Evolutionary conservation across 1,140 invertebrate species (phyloP).

Genomic region (Drosophila trapezifrons): DNA sequence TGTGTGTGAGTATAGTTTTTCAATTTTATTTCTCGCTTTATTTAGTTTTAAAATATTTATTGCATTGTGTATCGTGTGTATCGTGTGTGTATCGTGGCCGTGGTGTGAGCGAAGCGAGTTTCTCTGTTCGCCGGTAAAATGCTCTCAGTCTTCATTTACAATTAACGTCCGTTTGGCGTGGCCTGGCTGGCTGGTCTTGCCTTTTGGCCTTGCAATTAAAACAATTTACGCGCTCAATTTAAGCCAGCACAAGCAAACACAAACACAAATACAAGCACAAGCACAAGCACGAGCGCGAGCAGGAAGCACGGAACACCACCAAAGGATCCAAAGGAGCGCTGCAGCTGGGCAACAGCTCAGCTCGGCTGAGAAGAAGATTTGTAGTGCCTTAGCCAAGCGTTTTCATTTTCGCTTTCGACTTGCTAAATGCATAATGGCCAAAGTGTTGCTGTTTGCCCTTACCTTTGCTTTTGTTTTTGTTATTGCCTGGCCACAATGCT

Average conservation of each 20-base stretch:
- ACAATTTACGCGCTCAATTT: conserved; percentile 81
- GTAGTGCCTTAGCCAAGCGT: conserved; percentile 48
- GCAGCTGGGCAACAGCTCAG: conserved; percentile 6
- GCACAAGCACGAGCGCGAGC: background rate
- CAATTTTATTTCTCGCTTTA: conserved; percentile 15
- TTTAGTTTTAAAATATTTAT: conserved; percentile 43
- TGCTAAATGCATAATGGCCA: conserved; percentile 51
- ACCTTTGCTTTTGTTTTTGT: conserved; percentile 21
- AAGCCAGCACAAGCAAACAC: conserved; percentile 44
- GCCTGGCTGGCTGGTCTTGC: conserved; percentile 16
- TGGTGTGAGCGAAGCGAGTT: background rate
- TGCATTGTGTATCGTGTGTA: background rate
- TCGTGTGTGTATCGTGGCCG: too few species aligned
- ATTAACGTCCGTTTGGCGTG: conserved; percentile 43
- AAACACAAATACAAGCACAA: conserved; percentile 2
- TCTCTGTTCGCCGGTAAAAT: conserved; percentile 28
- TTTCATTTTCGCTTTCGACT: conserved; percentile 58
- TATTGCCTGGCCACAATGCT: conserved; percentile 28
- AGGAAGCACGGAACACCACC: conserved; percentile 11
- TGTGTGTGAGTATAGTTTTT: conserved; percentile 2
- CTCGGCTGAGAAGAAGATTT: conserved; percentile 33
- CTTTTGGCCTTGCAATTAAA: conserved; percentile 68
- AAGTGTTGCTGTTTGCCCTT: conserved; percentile 39
- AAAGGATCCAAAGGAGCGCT: conserved; percentile 23
- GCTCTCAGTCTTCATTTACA: conserved; percentile 52